These are phyloP conservation scores for Lagodon rhomboides DNA, from an alignment of 2,797 vertebrate species.

Conservation along the genomic window DNA sequence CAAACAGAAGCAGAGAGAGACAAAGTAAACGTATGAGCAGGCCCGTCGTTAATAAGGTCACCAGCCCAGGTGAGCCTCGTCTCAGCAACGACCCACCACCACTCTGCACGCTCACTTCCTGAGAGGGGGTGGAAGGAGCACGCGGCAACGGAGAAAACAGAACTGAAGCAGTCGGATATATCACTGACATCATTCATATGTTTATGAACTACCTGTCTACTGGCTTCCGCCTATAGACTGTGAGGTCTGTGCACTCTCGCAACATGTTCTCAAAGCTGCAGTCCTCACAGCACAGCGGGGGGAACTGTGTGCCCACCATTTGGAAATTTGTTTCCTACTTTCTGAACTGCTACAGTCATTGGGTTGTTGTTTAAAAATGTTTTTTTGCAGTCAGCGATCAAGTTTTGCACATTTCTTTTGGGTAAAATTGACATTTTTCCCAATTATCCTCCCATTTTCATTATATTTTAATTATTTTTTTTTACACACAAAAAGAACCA, in stretches of 20 bases:
- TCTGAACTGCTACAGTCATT: background rate
- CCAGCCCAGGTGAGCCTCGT: constrained; percentile 31
- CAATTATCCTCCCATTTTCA: background rate
- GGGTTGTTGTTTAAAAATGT: background rate
- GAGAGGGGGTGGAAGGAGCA: background rate
- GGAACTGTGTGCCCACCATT: background rate
- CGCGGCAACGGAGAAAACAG: background rate
- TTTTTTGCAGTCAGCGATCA: background rate
- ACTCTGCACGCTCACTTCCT: constrained; percentile 18
- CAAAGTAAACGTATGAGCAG: no score
- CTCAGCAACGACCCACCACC: constrained; percentile 8
- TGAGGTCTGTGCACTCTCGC: background rate
- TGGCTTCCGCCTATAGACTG: background rate
- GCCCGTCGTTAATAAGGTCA: background rate
- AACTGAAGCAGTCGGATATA: background rate
- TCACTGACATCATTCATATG: background rate
- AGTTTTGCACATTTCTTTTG: background rate
- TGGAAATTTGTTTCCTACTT: background rate
- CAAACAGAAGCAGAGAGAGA: background rate
- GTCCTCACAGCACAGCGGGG: background rate
- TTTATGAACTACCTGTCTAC: background rate
- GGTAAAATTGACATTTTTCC: background rate
- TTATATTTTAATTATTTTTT: background rate
- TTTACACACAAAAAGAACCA: background rate
- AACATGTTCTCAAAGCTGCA: background rate